These are phyloP conservation scores for Choristoneura fumiferana DNA, from an alignment of 1,140 invertebrate species.

Conservation along the genomic window DNA sequence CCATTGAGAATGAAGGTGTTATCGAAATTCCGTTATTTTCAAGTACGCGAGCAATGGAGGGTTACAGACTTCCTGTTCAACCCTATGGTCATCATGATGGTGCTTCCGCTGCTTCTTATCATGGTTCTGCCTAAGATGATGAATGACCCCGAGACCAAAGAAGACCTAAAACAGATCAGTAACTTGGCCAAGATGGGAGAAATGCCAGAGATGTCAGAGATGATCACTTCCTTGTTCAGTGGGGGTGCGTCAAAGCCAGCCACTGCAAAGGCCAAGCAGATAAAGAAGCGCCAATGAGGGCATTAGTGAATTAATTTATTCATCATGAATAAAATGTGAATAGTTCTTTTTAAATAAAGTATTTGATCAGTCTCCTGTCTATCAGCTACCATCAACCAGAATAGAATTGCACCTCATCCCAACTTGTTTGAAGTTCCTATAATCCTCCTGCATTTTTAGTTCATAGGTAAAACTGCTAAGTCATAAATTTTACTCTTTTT, in stretches of 20 bases:
- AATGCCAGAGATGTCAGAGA: constrained; percentile 94
- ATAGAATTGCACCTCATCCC: too few species aligned
- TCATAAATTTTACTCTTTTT: too few species aligned
- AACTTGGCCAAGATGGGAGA: constrained; percentile 88
- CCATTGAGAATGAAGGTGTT: constrained; percentile 93
- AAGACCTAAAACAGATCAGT: constrained; percentile 95
- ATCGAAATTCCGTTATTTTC: constrained; percentile 93
- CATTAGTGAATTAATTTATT: constrained; percentile 5
- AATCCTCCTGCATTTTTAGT: too few species aligned
- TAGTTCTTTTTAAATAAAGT: constrained; percentile 6
- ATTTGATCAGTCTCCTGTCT: too few species aligned
- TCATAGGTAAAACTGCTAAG: too few species aligned
- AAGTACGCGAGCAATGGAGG: constrained; percentile 96
- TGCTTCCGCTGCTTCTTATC: constrained; percentile 93
- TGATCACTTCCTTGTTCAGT: constrained; percentile 89
- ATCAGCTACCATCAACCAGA: too few species aligned
- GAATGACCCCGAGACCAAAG: constrained; percentile 96
- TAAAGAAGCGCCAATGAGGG: constrained; percentile 84
- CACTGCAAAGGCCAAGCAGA: constrained; percentile 82
- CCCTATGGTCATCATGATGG: constrained; percentile 99
- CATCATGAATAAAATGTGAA: not conserved
- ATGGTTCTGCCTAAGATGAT: constrained; percentile 97
- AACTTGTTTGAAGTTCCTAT: too few species aligned
- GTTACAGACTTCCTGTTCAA: constrained; percentile 96
- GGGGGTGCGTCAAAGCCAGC: constrained; percentile 80